Conservation (phyloP, 2,797 vertebrate genomes). For the Xenopus petersii region DNA sequence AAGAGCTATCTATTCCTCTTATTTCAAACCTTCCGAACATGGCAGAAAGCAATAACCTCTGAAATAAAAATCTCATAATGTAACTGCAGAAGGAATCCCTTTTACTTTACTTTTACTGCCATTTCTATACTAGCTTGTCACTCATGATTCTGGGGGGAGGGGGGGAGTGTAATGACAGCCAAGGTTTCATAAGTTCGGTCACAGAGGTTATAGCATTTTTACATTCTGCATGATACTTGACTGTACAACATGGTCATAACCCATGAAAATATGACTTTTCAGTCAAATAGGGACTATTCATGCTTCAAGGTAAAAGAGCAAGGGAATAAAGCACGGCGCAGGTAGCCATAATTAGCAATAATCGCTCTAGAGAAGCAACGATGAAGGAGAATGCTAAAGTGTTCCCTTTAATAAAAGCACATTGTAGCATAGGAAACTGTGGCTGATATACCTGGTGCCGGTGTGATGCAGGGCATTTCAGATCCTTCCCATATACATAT, state of each 20-base stretch:
- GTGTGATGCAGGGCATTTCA: too few relatives aligned
- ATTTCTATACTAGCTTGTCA: conserved; percentile 17
- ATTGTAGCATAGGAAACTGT: too few relatives aligned
- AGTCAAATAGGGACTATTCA: not conserved
- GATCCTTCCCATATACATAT: too few relatives aligned
- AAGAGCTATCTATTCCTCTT: not conserved
- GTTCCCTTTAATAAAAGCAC: not conserved
- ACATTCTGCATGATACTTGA: not conserved
- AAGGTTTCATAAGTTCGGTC: conserved; percentile 3
- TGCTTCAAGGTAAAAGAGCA: not conserved
- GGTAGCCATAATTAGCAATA: conserved; percentile 1
- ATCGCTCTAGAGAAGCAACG: not conserved
- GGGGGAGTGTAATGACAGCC: conserved; percentile 10
- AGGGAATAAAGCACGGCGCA: not conserved
- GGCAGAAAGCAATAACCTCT: conserved; percentile 38
- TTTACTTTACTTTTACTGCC: conserved; percentile 23
- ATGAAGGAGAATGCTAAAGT: not conserved
- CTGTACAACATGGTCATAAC: not conserved
- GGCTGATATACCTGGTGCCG: too few relatives aligned
- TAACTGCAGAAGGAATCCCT: conserved; percentile 37
- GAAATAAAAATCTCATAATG: conserved; percentile 42
- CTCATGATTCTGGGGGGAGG: conserved; percentile 16
- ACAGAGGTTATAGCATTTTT: not conserved
- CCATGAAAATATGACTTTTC: conserved; percentile 1
- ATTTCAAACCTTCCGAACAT: conserved; percentile 10